Conservation (phyloP, 2,888 invertebrate genomes). For the Yponomeuta evonymella region DNA sequence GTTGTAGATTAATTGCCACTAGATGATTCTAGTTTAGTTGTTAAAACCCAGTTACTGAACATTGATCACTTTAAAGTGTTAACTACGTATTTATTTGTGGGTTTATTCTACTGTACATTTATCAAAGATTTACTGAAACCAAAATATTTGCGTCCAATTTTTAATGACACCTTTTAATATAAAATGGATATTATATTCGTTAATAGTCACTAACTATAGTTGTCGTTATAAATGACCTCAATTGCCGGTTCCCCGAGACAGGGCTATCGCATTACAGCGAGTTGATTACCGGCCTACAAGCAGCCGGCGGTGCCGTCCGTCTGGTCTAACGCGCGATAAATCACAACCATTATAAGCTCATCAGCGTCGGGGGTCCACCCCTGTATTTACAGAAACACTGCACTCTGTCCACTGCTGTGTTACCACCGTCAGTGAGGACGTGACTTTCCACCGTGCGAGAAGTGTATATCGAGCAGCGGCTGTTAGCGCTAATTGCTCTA, state of each 20-base stretch:
- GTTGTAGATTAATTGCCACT: too few relatives aligned
- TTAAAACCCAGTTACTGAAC: too few relatives aligned
- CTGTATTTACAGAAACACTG: background rate
- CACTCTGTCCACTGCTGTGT: background rate
- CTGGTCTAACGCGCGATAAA: background rate
- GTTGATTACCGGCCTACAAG: background rate
- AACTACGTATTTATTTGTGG: too few relatives aligned
- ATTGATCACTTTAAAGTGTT: too few relatives aligned
- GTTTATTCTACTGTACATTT: too few relatives aligned
- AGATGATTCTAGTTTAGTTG: too few relatives aligned
- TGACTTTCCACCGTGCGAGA: slow-evolving; percentile 10
- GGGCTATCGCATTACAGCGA: background rate
- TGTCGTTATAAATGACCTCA: background rate
- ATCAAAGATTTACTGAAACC: too few relatives aligned
- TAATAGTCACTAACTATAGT: background rate
- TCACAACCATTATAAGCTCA: background rate
- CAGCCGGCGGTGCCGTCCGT: background rate
- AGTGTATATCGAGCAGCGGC: slow-evolving; percentile 21
- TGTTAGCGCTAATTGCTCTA: slow-evolving; percentile 26
- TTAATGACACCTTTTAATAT: too few relatives aligned
- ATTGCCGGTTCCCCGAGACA: background rate
- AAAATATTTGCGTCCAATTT: too few relatives aligned
- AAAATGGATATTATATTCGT: background rate
- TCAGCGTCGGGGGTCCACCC: background rate
- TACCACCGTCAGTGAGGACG: background rate